phyloP scores from a whole-genome alignment of 2,797 vertebrate species.

The Notolabrus celidotus region DNA sequence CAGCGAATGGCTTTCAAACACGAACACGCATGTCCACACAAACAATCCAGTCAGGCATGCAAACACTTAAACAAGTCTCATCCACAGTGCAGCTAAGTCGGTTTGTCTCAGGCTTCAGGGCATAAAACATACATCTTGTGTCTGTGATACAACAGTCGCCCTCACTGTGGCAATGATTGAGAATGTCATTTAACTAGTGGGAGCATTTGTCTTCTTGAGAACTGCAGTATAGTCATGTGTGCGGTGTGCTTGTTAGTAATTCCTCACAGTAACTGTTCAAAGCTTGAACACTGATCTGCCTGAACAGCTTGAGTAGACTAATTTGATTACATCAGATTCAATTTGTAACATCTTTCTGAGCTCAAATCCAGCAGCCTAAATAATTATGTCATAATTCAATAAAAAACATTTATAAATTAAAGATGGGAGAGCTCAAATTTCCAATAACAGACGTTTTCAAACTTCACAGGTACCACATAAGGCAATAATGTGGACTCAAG shows the following conservation, averaged over 20 bases:
- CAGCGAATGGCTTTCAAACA: slow-evolving; percentile 43
- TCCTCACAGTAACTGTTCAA: not conserved
- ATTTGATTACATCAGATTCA: not conserved
- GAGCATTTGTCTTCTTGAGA: not conserved
- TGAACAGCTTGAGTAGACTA: not conserved
- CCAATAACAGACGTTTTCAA: not conserved
- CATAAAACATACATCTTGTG: not conserved
- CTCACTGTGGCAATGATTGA: not conserved
- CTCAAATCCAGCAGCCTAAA: too few species aligned
- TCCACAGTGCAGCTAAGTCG: not conserved
- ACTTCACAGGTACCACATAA: not conserved
- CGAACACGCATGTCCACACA: slow-evolving; percentile 1
- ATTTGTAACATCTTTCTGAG: not conserved
- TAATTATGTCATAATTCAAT: not conserved
- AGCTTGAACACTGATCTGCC: not conserved
- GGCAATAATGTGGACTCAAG: not conserved
- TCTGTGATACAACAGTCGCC: slow-evolving; percentile 2
- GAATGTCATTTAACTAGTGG: not conserved
- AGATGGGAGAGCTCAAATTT: not conserved
- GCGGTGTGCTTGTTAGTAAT: not conserved
- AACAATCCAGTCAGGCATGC: not conserved
- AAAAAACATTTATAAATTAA: not conserved
- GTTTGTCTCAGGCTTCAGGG: not conserved
- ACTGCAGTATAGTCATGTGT: not conserved
- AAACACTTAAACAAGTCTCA: slow-evolving; percentile 1